These are phyloP conservation scores for Acropternis orthonyx DNA, from an alignment of 2,797 vertebrate species.

Conservation along the genomic window DNA sequence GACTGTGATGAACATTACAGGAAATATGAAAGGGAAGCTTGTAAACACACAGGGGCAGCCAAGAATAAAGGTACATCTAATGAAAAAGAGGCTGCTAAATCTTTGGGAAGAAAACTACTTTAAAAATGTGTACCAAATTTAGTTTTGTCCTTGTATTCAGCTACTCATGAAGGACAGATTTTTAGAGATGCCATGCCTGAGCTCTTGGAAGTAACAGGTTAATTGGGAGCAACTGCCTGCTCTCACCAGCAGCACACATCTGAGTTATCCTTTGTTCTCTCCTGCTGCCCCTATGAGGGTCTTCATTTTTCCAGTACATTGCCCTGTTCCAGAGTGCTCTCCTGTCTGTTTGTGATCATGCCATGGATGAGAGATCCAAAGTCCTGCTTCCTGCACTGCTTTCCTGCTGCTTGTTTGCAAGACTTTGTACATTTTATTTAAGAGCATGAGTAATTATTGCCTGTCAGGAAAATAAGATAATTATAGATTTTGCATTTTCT, in stretches of 20 bases:
- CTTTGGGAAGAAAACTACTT: neutral
- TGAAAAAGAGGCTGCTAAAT: neutral
- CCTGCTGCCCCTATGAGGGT: neutral
- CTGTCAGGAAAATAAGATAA: neutral
- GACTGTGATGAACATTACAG: neutral
- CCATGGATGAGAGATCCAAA: neutral
- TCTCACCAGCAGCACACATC: neutral
- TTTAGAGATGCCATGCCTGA: neutral
- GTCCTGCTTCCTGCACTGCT: neutral
- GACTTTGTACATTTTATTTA: neutral
- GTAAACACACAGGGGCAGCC: neutral
- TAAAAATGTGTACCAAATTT: neutral
- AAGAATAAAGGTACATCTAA: neutral
- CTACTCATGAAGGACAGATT: neutral
- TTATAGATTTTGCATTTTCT: neutral
- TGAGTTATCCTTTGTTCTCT: neutral
- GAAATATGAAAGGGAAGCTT: neutral
- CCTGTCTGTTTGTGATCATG: neutral
- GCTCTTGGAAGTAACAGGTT: neutral
- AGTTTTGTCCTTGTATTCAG: neutral
- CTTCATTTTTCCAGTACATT: accelerated
- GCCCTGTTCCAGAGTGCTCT: neutral
- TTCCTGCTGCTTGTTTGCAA: neutral
- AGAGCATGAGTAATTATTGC: neutral
- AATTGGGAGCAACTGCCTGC: neutral